Base-by-base conservation (phyloP, 2,113 vertebrate genomes). In the Passer domesticus region DNA sequence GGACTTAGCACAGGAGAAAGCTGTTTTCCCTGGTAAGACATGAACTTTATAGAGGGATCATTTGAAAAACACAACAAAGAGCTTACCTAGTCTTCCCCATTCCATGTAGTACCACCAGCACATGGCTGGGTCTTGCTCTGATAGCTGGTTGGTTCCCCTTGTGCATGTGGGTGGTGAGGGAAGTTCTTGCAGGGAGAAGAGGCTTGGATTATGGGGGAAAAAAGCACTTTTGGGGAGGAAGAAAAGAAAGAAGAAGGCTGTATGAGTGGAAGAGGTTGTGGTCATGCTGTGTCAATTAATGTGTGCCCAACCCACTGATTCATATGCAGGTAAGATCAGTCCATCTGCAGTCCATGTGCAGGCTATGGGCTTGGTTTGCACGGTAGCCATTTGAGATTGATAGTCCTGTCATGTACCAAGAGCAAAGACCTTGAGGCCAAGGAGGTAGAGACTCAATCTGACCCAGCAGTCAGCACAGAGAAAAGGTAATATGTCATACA, bases 131-230 rank as follows among this genome's bases (percentile, higher is more conserved):
- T 68, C 43, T 60, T 68, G 39, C 41, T 83, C 30, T 88, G 43
- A 7, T 33, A 47, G 41, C 25, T 31, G 33, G 11, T 60, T n/a
- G 8, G 3, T 82, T 92, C 13, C 21, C 17, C 9, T 31, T 41
- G 22, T 55, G 33, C 2, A 1, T 1, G 0, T 53, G 20, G 3
- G 10, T 67, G 41, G 22, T 2, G 3, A 77, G 17, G 28, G 10
- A 58, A 33, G 11, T 25, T 70, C n/a, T 64, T 87, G 3, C 33
- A 41, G 35, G 27, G 39, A 70, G 47, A 63, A 87, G 23, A 6
- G 14, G 2, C 23, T 75, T 82, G 24, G 8, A 4, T 84, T 89
- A 14, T 49, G 35, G 10, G 31, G 74, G 15, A 7, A 64, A 83
- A 27, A 47, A 72, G 33, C 62, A 30, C 19, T 66, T 83, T 9